A percentile compares a stretch with the other conserved stretches of the same genome.
Evolutionary conservation across 2,113 vertebrate species (phyloP).

Genomic region (Callipepla californica): DNA sequence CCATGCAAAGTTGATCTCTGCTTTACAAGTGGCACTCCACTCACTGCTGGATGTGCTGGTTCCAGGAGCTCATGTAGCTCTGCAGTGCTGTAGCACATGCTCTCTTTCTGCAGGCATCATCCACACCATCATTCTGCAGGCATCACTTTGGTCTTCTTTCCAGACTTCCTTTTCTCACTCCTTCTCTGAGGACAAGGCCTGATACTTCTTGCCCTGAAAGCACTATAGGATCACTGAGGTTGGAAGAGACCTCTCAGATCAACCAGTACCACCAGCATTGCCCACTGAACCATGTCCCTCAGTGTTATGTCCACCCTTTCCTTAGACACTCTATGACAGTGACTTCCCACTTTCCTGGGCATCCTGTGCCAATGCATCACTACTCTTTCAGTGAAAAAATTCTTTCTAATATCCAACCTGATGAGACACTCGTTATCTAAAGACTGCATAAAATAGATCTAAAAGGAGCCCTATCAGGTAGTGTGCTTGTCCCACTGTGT

Average conservation of each 20-base stretch:
- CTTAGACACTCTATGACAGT: too few species aligned
- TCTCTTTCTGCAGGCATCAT: fast-evolving
- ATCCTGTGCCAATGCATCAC: too few species aligned
- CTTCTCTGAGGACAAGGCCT: not conserved
- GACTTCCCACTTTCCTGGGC: too few species aligned
- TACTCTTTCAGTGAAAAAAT: too few species aligned
- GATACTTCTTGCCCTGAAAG: not conserved
- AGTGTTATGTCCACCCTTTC: too few species aligned
- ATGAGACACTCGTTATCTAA: not conserved
- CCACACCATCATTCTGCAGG: not conserved
- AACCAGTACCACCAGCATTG: too few species aligned
- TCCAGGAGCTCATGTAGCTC: not conserved
- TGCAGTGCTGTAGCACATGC: not conserved
- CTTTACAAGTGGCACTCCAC: not conserved
- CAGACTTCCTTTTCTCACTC: too few species aligned
- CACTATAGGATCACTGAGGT: too few species aligned
- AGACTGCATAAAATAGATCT: not conserved
- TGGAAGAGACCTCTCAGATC: too few species aligned
- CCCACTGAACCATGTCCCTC: too few species aligned
- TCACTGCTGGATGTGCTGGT: not conserved
- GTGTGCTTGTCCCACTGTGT: not conserved
- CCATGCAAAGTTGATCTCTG: not conserved
- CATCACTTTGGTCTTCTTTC: not conserved
- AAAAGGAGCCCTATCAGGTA: not conserved
- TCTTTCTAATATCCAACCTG: too few species aligned